Base-by-base conservation (phyloP, 2,797 vertebrate genomes). In the Chrysocyon brachyurus region DNA sequence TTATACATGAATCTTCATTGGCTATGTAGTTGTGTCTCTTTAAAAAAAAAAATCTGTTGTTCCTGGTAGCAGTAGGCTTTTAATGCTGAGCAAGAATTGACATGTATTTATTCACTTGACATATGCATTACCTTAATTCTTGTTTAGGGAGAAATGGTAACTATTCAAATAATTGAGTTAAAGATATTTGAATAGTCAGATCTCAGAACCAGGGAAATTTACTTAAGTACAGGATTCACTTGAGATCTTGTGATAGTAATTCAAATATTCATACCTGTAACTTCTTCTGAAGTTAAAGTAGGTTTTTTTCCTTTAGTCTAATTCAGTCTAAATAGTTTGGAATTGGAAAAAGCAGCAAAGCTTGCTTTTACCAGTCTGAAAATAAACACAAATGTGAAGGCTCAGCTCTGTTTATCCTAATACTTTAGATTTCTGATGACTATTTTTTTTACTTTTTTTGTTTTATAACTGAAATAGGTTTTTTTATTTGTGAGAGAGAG, bases 221-320 rank as follows among this genome's bases (percentile, higher is more conserved):
- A 79, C 84, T 86, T 31, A 96, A 83, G 61, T 49, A 72, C 36
- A 90, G 64, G 94, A 92, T 97, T 90, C 36, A 83, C 56, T 90
- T 49, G 54, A 88, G 63, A 87, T 61, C 90, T 89, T 81, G 8
- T 85, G 78, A 40, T 94, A 87, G n/a, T 95, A 89, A 93, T 91
- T 84, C 64, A 96, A 64, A 61, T 52, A 85, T 91, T 92, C 87
- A 77, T 91, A 84, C 40, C 72, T 85, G n/a, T 89, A 81, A 93
- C 28, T 79, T 64, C 17, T 89, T 91, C 33, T 77, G 21, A 54
- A 94, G 21, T 93, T 82, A 91, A 81, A 22, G 40, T 91, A 28
- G 15, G 8, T 77, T 91, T 73, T 16, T 12, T n/a, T 19, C 19
- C 49, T 78, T 92, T 86, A 28, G 22, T 72, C 31, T 97, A 85